These are phyloP conservation scores for Dolichallabes microphthalmus DNA, from an alignment of 2,113 vertebrate genomes.

Conservation along the genomic window DNA sequence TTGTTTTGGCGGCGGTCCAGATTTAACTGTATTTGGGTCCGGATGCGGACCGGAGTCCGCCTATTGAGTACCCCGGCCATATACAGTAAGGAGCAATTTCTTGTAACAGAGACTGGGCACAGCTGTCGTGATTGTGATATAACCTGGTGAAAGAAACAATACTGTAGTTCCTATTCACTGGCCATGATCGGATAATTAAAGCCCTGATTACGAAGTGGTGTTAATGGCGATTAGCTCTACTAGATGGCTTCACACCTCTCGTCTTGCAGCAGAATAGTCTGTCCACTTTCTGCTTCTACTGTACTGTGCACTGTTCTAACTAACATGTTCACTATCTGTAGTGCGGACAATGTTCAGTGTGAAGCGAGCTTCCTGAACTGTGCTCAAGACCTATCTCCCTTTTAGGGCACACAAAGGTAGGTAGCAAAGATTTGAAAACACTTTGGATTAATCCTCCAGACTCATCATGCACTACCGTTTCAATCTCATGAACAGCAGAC, in stretches of 20 bases:
- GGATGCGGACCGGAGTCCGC: too few relatives aligned
- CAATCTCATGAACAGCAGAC: neutral
- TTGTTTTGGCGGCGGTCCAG: too few relatives aligned
- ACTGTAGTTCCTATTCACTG: neutral
- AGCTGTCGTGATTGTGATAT: slow-evolving; percentile 3
- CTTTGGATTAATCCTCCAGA: neutral
- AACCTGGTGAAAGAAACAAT: neutral
- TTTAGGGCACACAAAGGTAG: neutral
- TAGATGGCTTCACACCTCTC: slow-evolving; percentile 30
- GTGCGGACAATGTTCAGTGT: neutral
- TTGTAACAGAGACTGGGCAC: neutral
- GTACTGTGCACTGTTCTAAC: too few relatives aligned
- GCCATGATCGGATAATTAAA: neutral
- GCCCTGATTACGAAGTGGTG: neutral
- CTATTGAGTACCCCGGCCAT: too few relatives aligned
- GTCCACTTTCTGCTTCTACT: neutral
- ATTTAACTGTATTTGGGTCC: too few relatives aligned
- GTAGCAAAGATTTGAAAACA: neutral
- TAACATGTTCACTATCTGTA: neutral
- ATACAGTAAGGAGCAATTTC: neutral
- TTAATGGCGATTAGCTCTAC: slow-evolving; percentile 16
- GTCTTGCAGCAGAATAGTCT: neutral
- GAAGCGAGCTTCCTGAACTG: neutral
- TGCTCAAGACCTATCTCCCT: neutral
- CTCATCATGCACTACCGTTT: neutral